These are phyloP conservation scores for Eospalax fontanierii DNA, from an alignment of 2,797 vertebrate species.

Conservation along the genomic window DNA sequence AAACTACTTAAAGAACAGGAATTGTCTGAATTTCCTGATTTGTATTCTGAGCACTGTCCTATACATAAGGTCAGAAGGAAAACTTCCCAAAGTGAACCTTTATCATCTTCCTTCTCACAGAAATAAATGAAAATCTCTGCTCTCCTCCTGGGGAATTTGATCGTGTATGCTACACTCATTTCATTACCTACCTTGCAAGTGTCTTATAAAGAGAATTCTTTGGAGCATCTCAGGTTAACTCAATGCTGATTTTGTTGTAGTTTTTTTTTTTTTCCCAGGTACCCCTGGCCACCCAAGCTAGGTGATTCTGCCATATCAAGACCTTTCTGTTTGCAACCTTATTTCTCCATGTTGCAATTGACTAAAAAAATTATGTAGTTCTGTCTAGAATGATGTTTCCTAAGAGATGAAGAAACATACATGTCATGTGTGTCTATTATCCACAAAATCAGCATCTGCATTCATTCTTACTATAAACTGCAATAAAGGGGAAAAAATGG, in stretches of 20 bases:
- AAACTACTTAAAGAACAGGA: slow-evolving; percentile 1
- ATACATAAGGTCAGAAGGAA: neutral
- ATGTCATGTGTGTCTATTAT: neutral
- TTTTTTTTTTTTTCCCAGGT: neutral
- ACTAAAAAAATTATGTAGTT: neutral
- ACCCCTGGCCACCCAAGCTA: neutral
- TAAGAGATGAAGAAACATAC: neutral
- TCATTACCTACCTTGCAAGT: slow-evolving; percentile 37
- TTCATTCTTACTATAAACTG: neutral
- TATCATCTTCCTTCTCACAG: slow-evolving; percentile 48
- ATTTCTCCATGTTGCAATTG: neutral
- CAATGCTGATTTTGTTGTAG: neutral
- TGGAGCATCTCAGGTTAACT: slow-evolving; percentile 12
- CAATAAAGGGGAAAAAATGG: neutral
- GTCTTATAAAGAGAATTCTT: neutral
- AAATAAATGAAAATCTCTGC: slow-evolving; percentile 69
- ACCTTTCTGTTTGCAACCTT: neutral
- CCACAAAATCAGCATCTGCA: neutral
- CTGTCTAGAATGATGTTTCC: neutral
- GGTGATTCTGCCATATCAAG: neutral
- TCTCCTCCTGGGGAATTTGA: slow-evolving; percentile 55
- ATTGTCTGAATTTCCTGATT: slow-evolving; percentile 62
- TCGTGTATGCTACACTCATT: slow-evolving; percentile 37
- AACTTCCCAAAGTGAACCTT: neutral
- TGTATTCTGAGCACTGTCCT: slow-evolving; percentile 60